Evolutionary conservation across 2,113 vertebrate genomes (phyloP), one percentile per base, ranked within the genome.

Genomic region (Engystomops pustulosus): DNA sequence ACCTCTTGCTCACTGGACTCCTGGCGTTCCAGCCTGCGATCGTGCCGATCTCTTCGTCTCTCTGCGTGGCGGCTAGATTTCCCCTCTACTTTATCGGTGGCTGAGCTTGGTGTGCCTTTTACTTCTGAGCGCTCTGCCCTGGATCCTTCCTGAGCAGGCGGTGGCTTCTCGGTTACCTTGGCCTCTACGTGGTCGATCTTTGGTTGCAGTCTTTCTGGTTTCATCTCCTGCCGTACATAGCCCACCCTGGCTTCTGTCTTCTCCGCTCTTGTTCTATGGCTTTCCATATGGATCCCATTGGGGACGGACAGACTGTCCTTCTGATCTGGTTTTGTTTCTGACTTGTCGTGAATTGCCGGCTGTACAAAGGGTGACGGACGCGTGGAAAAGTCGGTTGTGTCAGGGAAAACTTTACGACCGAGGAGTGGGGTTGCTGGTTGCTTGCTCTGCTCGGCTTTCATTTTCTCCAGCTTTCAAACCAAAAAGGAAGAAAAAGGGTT

Each of bases 1-100:
- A 89, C 92, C 88, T 98, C 96, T 6, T 94, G 95, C 30, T 98
- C 97, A 6, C 96, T 98, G 87, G 96, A 97, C 51, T 97, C 96
- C 88, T 96, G 96, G 23, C 94, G 90, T 41, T 97, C 96, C 84
- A 92, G 36, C 10, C 95, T 86, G 44, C 90, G 85, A 41, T 92
- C 92, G 0, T 95, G 93, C 8, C 95, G 81, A 65, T 96, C 96
- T 7, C 93, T 91, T 9, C 94, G 89, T 53, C 96, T 87, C 67
- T 97, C 96, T 3, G 91, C 91, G 60, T 90, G 94, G 3, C 18
- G 94, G 94, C 87, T 96, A 94, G 0, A 89, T 88, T 3, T 94
- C 93, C 30, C 94, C 94, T 62, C 93, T 86, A 1, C 93, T 88
- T 87, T 92, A 90, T 0, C 90, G 87, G 0, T 92, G 89, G 88